Evolutionary conservation across 2,113 vertebrate genomes (phyloP).

Genomic region (Cyprinodon tularosa): DNA sequence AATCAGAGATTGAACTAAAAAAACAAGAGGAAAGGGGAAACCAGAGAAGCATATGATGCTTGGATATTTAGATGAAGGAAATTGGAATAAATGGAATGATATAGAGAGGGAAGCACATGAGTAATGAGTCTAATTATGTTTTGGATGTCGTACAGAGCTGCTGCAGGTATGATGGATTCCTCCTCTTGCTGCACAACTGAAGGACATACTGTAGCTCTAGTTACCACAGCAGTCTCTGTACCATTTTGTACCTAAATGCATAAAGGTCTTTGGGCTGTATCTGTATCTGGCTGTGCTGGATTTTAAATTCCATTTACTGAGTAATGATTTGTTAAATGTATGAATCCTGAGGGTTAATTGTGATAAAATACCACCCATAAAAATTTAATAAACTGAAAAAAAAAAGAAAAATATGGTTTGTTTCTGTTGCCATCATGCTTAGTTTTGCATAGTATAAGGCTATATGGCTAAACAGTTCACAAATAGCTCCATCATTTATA

Average conservation of each 20-base stretch:
- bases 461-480: slow-evolving; percentile 14
- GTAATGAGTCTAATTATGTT: slow-evolving; percentile 78
- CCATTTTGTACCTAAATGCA: slow-evolving; percentile 5
- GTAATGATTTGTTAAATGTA: slow-evolving; percentile 68
- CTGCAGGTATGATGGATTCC: slow-evolving; percentile 70
- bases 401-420: too few relatives aligned
- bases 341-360: slow-evolving; percentile 55
- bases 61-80: slow-evolving; percentile 30
- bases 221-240: slow-evolving; percentile 9
- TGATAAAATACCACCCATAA: slow-evolving; percentile 45
- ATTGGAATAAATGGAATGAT: slow-evolving; percentile 60
- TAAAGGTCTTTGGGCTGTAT: slow-evolving; percentile 10
- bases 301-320: slow-evolving; percentile 63
- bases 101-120: slow-evolving; percentile 61
- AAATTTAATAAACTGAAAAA: neutral
- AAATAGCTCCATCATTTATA: slow-evolving; percentile 2
- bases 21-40: neutral
- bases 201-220: slow-evolving; percentile 54
- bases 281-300: slow-evolving; percentile 27
- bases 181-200: slow-evolving; percentile 43
- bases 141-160: slow-evolving; percentile 48
- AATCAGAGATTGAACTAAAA: neutral
- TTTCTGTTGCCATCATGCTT: too few relatives aligned
- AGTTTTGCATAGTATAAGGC: slow-evolving; percentile 17
- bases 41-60: slow-evolving; percentile 14